These are phyloP conservation scores for Disparrhopalites patrizii DNA, from an alignment of 2,888 invertebrate species.

Conservation along the genomic window DNA sequence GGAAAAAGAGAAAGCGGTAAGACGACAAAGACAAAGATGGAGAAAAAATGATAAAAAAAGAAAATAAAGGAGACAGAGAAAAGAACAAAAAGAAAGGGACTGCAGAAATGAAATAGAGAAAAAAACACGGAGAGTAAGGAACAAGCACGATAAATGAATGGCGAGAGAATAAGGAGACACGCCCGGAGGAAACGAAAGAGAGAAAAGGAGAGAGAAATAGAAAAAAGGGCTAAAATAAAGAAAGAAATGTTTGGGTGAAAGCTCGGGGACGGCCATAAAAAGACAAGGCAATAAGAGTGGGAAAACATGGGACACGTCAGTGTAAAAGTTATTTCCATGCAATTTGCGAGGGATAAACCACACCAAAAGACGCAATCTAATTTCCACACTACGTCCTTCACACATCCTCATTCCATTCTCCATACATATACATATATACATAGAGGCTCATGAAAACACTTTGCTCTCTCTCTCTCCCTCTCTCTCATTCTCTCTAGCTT, in stretches of 20 bases:
- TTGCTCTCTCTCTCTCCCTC: neutral
- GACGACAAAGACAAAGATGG: neutral
- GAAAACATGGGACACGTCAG: conserved; percentile 27
- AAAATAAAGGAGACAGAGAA: too few species aligned
- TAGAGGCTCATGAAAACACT: neutral
- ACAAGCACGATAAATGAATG: conserved; percentile 12
- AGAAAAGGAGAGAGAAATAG: conserved; percentile 26
- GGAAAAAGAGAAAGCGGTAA: neutral
- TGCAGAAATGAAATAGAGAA: neutral
- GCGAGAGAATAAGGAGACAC: conserved; percentile 9
- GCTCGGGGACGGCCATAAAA: conserved; percentile 22
- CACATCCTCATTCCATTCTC: neutral
- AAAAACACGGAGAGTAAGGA: neutral
- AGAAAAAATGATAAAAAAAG: too few species aligned
- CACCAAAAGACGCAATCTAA: conserved; percentile 28
- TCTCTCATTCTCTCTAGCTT: neutral
- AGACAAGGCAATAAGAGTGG: conserved; percentile 13
- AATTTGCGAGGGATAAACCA: conserved; percentile 25
- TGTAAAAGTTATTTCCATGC: conserved; percentile 24
- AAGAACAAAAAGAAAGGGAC: too few species aligned
- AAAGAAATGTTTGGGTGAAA: conserved; percentile 16
- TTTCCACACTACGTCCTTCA: neutral
- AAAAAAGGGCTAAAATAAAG: conserved; percentile 16
- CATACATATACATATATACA: neutral
- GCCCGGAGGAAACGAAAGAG: neutral